Percentiles rank a stretch among this genome's conserved stretches.
Conservation (phyloP, 2,888 invertebrate genomes). For the Muscina levida region DNA sequence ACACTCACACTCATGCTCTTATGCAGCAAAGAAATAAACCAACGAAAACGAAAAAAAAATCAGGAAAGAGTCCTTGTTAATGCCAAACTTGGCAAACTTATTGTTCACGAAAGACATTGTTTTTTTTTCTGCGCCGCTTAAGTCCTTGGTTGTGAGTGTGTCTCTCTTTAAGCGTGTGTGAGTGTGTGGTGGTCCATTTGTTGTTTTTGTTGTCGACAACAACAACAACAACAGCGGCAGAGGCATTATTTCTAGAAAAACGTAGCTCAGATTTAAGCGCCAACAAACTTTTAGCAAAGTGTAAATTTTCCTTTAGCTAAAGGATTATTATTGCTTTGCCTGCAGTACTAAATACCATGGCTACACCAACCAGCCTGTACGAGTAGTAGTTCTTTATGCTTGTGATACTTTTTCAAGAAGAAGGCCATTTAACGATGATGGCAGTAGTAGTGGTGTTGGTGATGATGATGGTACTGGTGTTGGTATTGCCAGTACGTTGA, state of each 20-base stretch:
- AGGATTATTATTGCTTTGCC: conserved; percentile 64
- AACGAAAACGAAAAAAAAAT: too few relatives aligned
- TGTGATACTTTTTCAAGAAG: too few relatives aligned
- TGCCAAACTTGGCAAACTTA: conserved; percentile 73
- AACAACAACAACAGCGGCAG: neutral
- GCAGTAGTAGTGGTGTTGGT: too few relatives aligned
- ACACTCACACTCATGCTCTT: conserved; percentile 12
- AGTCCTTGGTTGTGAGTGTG: conserved; percentile 14
- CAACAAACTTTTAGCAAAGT: conserved; percentile 64
- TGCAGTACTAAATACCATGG: conserved; percentile 60
- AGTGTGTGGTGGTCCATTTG: conserved; percentile 30
- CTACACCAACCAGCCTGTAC: neutral
- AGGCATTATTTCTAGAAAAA: neutral
- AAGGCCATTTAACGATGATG: too few relatives aligned
- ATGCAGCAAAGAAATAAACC: conserved; percentile 29
- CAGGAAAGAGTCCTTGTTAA: conserved; percentile 68
- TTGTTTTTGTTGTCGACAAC: conserved; percentile 42
- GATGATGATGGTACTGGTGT: too few relatives aligned
- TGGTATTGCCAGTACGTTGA: too few relatives aligned
- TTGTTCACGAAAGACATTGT: conserved; percentile 61
- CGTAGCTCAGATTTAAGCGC: conserved; percentile 59
- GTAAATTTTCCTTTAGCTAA: conserved; percentile 63
- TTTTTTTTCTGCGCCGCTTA: conserved; percentile 45
- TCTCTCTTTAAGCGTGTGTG: conserved; percentile 11
- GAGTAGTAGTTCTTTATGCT: too few relatives aligned